Evolutionary conservation across 2,797 vertebrate species (phyloP).

Genomic region (Danio jaintianensis): DNA sequence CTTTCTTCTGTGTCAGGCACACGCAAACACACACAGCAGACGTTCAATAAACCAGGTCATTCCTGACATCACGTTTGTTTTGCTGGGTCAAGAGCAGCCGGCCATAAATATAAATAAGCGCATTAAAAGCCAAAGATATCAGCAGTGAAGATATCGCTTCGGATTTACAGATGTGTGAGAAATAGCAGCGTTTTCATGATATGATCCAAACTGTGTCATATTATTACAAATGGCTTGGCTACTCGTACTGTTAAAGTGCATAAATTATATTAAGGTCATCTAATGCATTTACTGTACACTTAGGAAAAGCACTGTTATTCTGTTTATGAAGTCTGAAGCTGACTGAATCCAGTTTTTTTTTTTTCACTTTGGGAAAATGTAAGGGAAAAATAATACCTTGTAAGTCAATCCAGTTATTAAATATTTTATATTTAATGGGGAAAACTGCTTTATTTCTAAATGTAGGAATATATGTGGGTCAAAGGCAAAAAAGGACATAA

Average conservation of each 20-base stretch:
- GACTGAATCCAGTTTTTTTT: neutral
- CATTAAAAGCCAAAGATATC: constrained; percentile 37
- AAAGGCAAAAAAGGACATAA: too few species aligned
- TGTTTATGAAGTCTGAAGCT: neutral
- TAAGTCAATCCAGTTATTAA: neutral
- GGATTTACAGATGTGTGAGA: constrained; percentile 32
- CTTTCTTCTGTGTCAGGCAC: constrained; percentile 35
- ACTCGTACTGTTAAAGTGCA: neutral
- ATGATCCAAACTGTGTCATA: constrained; percentile 32
- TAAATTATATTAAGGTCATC: neutral
- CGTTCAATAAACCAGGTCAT: constrained; percentile 37
- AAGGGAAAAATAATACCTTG: neutral
- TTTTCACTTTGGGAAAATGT: neutral
- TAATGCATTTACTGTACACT: neutral
- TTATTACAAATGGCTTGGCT: constrained; percentile 39
- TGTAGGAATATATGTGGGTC: too few species aligned
- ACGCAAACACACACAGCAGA: constrained; percentile 42
- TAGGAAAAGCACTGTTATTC: neutral
- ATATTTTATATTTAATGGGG: neutral
- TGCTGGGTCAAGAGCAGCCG: constrained; percentile 21
- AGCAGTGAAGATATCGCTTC: constrained; percentile 19
- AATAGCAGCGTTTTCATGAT: constrained; percentile 11
- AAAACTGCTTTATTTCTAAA: neutral
- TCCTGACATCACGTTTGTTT: constrained; percentile 34
- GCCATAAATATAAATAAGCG: constrained; percentile 45